phyloP scores from a whole-genome alignment of 2,113 vertebrate species.

The Ptyas mucosa region DNA sequence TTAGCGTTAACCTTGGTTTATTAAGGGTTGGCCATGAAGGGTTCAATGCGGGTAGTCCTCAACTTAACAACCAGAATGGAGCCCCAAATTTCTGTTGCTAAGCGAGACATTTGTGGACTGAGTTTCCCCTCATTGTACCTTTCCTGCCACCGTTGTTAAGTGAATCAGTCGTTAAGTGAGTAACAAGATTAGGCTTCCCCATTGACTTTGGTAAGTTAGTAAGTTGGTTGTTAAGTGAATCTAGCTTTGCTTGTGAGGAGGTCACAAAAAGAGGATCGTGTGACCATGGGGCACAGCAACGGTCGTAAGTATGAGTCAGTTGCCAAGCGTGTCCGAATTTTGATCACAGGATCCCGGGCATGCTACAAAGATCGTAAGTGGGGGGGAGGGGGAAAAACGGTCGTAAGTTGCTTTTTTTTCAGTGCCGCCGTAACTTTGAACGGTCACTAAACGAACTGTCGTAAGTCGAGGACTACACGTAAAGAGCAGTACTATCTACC shows the following conservation, averaged over 20 bases:
- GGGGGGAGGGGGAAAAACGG: not conserved
- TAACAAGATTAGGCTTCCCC: too few relatives aligned
- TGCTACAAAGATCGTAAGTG: not conserved
- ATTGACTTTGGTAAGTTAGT: not conserved
- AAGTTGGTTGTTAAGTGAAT: not conserved
- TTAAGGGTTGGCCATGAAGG: not conserved
- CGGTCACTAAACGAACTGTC: not conserved
- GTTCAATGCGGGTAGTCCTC: not conserved
- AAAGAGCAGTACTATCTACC: too few relatives aligned
- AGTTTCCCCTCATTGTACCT: not conserved
- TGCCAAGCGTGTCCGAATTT: not conserved
- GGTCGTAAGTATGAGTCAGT: not conserved
- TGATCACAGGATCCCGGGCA: accelerated
- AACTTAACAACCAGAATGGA: not conserved
- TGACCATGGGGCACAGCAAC: not conserved
- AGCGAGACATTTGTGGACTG: not conserved
- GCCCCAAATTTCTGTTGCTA: not conserved
- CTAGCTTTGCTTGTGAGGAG: too few relatives aligned
- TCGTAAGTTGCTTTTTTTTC: not conserved
- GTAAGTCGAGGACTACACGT: not conserved
- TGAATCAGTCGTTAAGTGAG: not conserved
- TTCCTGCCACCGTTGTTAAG: not conserved
- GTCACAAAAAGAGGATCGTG: too few relatives aligned
- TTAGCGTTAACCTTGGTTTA: not conserved
- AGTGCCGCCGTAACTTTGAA: not conserved